Conservation (phyloP, 2,797 vertebrate genomes). For the Oreochromis mossambicus region DNA sequence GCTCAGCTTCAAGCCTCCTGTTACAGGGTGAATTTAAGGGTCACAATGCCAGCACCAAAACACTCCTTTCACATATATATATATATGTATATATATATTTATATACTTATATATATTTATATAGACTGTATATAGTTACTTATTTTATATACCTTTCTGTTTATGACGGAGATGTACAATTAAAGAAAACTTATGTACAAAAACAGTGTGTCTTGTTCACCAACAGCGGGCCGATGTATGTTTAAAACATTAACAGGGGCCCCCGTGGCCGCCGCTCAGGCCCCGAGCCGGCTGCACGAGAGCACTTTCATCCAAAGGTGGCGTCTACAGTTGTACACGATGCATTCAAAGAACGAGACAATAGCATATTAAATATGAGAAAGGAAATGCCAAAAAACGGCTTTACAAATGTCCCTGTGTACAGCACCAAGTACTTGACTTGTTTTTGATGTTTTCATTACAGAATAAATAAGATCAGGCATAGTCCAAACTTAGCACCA, state of each 20-base stretch:
- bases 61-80: conserved; percentile 24
- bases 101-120: conserved; percentile 25
- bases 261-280: conserved; percentile 20
- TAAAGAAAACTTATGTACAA: conserved; percentile 54
- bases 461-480: conserved; percentile 78
- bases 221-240: not conserved
- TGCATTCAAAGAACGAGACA: conserved; percentile 52
- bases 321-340: conserved; percentile 57
- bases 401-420: conserved; percentile 72
- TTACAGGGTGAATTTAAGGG: conserved; percentile 52
- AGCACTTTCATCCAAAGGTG: conserved; percentile 47
- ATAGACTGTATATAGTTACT: conserved; percentile 64
- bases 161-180: conserved; percentile 37
- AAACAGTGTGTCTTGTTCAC: conserved; percentile 67
- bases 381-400: conserved; percentile 50
- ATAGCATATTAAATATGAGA: conserved; percentile 69
- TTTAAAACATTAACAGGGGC: conserved; percentile 23
- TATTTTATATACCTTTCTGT: conserved; percentile 61
- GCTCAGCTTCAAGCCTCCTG: conserved; percentile 54
- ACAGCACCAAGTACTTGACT: conserved; percentile 74
- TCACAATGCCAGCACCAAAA: conserved; percentile 60
- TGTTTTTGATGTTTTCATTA: conserved; percentile 65
- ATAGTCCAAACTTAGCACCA: conserved; percentile 83
- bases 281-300: conserved; percentile 34
- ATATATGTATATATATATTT: conserved; percentile 32